These are phyloP conservation scores for Lonchura striata DNA, from an alignment of 2,113 vertebrate genomes.

Conservation along the genomic window DNA sequence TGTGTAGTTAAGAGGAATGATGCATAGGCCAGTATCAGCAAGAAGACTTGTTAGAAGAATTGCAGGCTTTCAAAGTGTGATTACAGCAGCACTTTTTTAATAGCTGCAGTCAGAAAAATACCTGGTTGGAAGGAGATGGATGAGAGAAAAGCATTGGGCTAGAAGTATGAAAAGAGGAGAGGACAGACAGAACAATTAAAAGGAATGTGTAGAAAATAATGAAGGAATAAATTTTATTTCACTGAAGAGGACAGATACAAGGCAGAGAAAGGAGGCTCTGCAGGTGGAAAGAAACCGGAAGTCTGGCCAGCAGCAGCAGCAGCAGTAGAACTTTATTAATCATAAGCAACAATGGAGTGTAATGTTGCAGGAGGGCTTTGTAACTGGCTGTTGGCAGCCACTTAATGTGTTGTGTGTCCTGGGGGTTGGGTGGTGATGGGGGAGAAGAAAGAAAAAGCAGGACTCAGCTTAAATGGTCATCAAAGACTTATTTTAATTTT, in stretches of 20 bases:
- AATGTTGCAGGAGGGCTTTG: background rate
- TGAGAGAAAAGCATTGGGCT: background rate
- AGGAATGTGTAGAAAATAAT: background rate
- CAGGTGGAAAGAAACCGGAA: background rate
- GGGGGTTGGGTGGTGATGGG: background rate
- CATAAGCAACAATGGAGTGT: background rate
- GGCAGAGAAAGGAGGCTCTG: background rate
- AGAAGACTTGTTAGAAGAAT: background rate
- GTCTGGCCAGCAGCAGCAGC: background rate
- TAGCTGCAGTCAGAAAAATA: background rate
- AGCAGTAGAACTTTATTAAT: background rate
- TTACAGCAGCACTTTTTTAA: background rate
- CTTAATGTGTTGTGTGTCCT: background rate
- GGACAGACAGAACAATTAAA: background rate
- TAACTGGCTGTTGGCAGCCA: background rate
- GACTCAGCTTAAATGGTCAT: background rate
- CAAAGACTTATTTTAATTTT: background rate
- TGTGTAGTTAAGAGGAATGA: background rate
- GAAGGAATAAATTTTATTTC: background rate
- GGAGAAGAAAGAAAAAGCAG: background rate
- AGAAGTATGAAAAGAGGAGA: background rate
- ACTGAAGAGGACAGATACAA: background rate
- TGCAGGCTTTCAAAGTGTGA: background rate
- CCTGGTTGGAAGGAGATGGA: background rate
- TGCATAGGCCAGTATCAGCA: background rate